These are phyloP conservation scores for Argyresthia goedartella DNA, from an alignment of 2,888 invertebrate species.

Conservation along the genomic window DNA sequence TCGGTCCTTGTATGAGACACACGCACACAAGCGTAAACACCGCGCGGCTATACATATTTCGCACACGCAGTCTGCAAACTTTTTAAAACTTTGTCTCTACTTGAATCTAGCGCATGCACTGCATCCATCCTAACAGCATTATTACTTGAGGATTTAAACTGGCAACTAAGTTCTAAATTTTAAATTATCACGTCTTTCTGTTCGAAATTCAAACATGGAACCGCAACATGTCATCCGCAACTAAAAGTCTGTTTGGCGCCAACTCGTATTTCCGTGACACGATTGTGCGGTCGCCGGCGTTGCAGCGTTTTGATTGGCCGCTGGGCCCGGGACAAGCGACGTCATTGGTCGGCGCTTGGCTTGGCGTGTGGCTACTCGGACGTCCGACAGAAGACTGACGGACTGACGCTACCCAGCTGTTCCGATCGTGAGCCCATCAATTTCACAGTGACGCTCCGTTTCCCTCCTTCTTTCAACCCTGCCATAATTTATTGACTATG, in stretches of 20 bases:
- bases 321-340: conserved; percentile 22
- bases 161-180: no score
- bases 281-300: not conserved
- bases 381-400: conserved; percentile 57
- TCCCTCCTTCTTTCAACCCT: conserved; percentile 38
- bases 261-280: not conserved
- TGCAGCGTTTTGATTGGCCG: not conserved
- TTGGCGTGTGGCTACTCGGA: conserved; percentile 56
- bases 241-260: no score
- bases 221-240: no score
- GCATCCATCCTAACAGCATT: no score
- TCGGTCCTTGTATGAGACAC: conserved; percentile 44
- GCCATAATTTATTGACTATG: conserved; percentile 38
- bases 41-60: not conserved
- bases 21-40: conserved; percentile 26
- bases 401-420: conserved; percentile 22
- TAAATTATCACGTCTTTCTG: not conserved
- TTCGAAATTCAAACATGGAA: conserved; percentile 15
- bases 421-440: conserved; percentile 33
- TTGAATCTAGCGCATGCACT: no score
- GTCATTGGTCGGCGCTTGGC: conserved; percentile 22
- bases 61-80: not conserved
- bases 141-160: no score
- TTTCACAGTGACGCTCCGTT: conserved; percentile 47
- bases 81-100: not conserved